Percentiles rank a stretch among this genome's conserved stretches.
phyloP scores from a whole-genome alignment of 2,113 vertebrate genomes.

The Ceratotherium simum region DNA sequence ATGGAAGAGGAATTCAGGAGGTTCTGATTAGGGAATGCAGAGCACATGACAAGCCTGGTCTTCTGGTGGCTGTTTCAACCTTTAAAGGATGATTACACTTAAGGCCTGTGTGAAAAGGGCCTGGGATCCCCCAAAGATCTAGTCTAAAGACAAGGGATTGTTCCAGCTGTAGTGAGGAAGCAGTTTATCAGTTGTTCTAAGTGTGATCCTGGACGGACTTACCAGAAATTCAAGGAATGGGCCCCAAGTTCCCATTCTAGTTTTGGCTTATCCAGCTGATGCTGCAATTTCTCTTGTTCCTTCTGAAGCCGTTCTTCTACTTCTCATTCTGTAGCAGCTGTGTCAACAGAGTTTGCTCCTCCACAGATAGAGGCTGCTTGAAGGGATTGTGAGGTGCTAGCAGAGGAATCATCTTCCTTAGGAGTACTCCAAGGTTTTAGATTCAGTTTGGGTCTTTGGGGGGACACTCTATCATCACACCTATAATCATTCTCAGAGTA shows the following conservation, averaged over 20 bases:
- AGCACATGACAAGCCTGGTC: not conserved
- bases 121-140: not conserved
- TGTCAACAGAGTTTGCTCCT: constrained; percentile 93
- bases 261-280: too few species aligned
- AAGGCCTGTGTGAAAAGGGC: not conserved
- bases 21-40: not conserved
- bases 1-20: not conserved
- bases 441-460: constrained; percentile 93
- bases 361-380: constrained; percentile 93
- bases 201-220: not conserved
- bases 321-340: constrained; percentile 86
- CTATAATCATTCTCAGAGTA: constrained; percentile 79
- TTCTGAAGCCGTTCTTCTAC: too few species aligned
- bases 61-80: not conserved
- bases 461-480: constrained; percentile 86
- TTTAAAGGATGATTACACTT: not conserved
- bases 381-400: constrained; percentile 85
- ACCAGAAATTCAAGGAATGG: not conserved
- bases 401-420: constrained; percentile 88
- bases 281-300: too few species aligned
- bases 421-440: constrained; percentile 93
- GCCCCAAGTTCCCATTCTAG: not conserved
- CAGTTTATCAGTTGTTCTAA: not conserved
- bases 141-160: not conserved
- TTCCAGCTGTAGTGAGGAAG: not conserved